Conservation (phyloP, 2,113 vertebrate species). For the Corydoras maculifer region DNA sequence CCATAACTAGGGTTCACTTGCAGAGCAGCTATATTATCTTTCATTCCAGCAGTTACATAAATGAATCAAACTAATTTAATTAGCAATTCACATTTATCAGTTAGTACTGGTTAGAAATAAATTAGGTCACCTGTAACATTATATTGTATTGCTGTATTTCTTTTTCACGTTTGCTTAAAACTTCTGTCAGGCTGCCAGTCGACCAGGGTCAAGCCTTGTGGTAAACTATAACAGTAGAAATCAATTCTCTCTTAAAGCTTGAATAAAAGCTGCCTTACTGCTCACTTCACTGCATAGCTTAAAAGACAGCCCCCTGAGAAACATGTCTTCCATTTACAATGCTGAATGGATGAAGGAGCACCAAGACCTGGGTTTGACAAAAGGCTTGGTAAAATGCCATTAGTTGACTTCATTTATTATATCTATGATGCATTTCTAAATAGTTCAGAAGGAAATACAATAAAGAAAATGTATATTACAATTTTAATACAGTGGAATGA, state of each 20-base stretch:
- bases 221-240: constrained; percentile 5
- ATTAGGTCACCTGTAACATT: no score
- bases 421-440: no score
- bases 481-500: no score
- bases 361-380: background rate
- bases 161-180: background rate
- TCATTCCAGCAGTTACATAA: no score
- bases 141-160: background rate
- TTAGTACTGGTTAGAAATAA: no score
- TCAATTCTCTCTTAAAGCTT: constrained; percentile 23
- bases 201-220: background rate
- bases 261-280: constrained; percentile 14
- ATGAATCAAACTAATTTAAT: no score
- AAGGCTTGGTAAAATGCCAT: constrained; percentile 11
- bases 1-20: no score
- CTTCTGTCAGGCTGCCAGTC: no score
- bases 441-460: no score
- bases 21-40: no score
- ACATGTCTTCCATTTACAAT: constrained; percentile 16
- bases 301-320: constrained; percentile 11
- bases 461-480: no score
- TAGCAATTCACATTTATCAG: no score
- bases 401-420: background rate
- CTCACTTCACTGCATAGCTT: constrained; percentile 16
- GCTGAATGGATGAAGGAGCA: constrained; percentile 16